These are phyloP conservation scores for Melanchra persicariae DNA, from an alignment of 2,888 invertebrate genomes.

Conservation along the genomic window DNA sequence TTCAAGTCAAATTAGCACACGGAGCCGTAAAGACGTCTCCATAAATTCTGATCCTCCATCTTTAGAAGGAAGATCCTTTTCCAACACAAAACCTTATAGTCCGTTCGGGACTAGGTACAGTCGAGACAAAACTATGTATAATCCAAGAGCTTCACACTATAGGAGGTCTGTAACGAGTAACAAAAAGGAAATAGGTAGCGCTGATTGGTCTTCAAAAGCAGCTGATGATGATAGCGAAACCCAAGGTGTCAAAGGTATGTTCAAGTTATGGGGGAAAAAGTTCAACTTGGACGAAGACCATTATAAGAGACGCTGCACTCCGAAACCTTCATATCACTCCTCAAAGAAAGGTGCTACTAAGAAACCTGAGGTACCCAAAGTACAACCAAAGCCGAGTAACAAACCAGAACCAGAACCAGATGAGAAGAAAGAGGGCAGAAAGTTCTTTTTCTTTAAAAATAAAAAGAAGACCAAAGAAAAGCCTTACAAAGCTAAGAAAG, in stretches of 20 bases:
- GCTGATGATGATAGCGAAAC: constrained; percentile 71
- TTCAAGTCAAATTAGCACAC: constrained; percentile 67
- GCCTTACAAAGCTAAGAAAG: constrained; percentile 74
- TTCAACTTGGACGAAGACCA: constrained; percentile 79
- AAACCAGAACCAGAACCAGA: constrained; percentile 71
- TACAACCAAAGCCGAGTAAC: constrained; percentile 8
- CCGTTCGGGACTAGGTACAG: constrained; percentile 56
- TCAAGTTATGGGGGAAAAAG: constrained; percentile 84
- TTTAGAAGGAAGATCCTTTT: constrained; percentile 78
- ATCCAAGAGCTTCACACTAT: constrained; percentile 52
- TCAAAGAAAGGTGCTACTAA: constrained; percentile 57
- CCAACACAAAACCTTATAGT: constrained; percentile 73
- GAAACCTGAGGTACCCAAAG: constrained; percentile 42
- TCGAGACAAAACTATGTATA: constrained; percentile 52
- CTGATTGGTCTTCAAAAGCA: constrained; percentile 60
- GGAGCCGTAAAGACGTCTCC: constrained; percentile 79
- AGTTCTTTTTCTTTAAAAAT: constrained; percentile 81
- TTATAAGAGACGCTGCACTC: constrained; percentile 59
- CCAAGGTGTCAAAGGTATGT: constrained; percentile 82
- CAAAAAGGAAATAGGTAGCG: constrained; percentile 62
- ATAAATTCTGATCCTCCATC: constrained; percentile 83
- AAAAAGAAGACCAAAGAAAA: constrained; percentile 75
- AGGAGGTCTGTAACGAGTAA: constrained; percentile 54
- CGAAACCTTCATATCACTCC: constrained; percentile 58
- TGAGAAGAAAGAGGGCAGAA: constrained; percentile 70